phyloP scores from a whole-genome alignment of 1,140 invertebrate species.

The Neotoxoptera formosana region DNA sequence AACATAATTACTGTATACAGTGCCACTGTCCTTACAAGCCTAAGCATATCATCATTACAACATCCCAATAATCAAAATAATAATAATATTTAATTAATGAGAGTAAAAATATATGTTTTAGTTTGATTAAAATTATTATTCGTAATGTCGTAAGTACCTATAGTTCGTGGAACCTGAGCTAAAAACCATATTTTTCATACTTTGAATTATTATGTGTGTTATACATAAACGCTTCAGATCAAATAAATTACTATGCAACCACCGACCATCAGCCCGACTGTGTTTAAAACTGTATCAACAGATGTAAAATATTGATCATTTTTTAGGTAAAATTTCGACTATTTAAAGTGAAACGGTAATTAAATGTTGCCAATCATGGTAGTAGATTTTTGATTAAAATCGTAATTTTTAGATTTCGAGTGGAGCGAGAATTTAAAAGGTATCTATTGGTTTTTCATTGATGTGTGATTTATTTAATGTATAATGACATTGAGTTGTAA shows the following conservation, averaged over 20 bases:
- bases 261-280: too few relatives aligned
- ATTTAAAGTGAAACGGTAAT: neutral
- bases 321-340: neutral
- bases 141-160: too few relatives aligned
- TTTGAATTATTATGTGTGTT: neutral
- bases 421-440: neutral
- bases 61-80: too few relatives aligned
- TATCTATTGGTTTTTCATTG: neutral
- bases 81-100: too few relatives aligned
- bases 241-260: neutral
- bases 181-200: neutral
- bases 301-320: neutral
- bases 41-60: too few relatives aligned
- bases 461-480: neutral
- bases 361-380: neutral
- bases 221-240: neutral
- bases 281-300: neutral
- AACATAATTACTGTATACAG: too few relatives aligned
- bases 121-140: too few relatives aligned
- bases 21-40: too few relatives aligned
- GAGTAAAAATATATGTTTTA: too few relatives aligned
- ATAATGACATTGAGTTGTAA: neutral
- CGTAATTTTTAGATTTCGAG: neutral
- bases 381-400: neutral
- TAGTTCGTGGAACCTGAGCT: too few relatives aligned